phyloP scores from a whole-genome alignment of 2,797 vertebrate genomes.

The Malacoraja senta region DNA sequence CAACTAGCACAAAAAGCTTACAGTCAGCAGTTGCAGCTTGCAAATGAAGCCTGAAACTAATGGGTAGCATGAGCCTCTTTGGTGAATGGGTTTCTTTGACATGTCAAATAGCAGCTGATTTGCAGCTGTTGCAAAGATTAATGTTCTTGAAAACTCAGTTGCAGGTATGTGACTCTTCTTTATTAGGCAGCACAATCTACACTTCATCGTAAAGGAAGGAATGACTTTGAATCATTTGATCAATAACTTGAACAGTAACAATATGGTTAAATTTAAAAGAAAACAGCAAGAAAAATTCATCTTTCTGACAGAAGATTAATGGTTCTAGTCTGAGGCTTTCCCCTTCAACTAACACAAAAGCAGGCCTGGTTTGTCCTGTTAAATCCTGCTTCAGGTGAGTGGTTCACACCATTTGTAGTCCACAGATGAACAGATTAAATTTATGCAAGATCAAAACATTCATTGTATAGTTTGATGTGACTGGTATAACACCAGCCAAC shows the following conservation, averaged over 20 bases:
- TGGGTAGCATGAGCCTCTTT: not conserved
- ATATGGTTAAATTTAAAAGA: not conserved
- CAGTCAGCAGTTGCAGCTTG: constrained; percentile 23
- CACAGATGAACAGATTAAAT: no score
- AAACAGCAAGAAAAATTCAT: no score
- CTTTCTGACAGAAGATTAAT: no score
- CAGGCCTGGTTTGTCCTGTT: no score
- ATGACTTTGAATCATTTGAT: not conserved
- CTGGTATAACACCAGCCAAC: no score
- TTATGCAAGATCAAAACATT: no score
- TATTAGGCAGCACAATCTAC: not conserved
- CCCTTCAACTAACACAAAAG: no score
- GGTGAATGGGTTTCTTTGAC: constrained; percentile 33
- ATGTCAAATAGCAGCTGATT: constrained; percentile 13
- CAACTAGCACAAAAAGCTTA: constrained; percentile 19
- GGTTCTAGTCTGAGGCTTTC: no score
- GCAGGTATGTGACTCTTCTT: not conserved
- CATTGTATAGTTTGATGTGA: no score
- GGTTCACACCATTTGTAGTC: no score
- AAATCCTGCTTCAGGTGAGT: no score
- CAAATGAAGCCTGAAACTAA: constrained; percentile 16
- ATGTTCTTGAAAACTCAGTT: constrained; percentile 5
- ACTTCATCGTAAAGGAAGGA: not conserved
- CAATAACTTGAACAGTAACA: not conserved
- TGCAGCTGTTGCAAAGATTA: not conserved